Base-by-base conservation (phyloP, 2,797 vertebrate species). In the Diplodus sargus region DNA sequence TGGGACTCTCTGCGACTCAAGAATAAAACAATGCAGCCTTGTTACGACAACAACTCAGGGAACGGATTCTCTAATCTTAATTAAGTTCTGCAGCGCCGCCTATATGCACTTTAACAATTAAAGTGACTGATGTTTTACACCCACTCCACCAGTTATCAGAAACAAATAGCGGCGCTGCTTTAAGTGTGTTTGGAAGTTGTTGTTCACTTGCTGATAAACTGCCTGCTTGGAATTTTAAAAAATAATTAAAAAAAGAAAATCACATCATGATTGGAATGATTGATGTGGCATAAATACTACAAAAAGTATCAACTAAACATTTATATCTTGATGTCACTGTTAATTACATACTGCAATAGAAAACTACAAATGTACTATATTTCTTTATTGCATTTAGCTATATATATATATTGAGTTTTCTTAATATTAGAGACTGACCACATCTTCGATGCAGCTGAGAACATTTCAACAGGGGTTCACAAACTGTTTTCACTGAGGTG, bases 371-470 rank as follows among this genome's bases (percentile, higher is more conserved):
- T 86, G 14, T 82, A 70, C 78, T 73, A 81, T 69, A 48, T 85
- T 12, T 83, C 67, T 54, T 92, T 93, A 92, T 92, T 92, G 90
- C 91, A 78, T 89, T 83, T 76, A 81, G 66, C 78, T 87, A 48
- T 74, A 58, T 58, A 2, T 74, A 52, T 64, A 53, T 76, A 39
- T 81, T 48, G 45, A 77, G 48, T 69, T 76, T 62, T 28, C 34
- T 86, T 75, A 76, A 60, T 80, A 76, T 74, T 72, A 64, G 67
- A 68, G 75, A 84, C 45, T 10, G 53, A 51, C 64, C 65, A 70
- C 78, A 85, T 83, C 67, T 86, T 83, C 18, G 67, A 91, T 84
- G 76, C 47, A 56, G 77, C 56, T 23, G 60, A 83, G 57, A 74
- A 79, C 66, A 78, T 85, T 71, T 70, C 65, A 76, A 84, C 65